Percentiles rank a stretch among this genome's conserved stretches.
phyloP scores from a whole-genome alignment of 2,113 vertebrate genomes.

The Spea multiplicata region DNA sequence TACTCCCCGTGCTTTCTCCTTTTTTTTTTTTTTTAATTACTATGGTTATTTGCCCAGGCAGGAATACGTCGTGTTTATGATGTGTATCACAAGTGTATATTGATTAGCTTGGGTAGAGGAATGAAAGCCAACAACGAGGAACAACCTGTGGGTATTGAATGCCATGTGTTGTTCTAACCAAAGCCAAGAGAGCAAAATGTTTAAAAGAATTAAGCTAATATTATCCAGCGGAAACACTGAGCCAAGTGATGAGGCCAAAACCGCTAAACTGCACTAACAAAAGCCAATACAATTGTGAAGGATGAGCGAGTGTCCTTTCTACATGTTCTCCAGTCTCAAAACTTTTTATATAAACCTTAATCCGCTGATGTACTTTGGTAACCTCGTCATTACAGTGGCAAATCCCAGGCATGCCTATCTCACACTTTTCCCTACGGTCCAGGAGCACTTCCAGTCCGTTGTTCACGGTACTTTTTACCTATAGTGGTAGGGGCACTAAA shows the following conservation, averaged over 20 bases:
- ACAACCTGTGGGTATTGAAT: conserved; percentile 12
- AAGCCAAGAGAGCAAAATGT: conserved; percentile 19
- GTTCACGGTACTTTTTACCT: too few species aligned
- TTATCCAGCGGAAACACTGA: conserved; percentile 1
- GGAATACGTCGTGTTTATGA: conserved; percentile 38
- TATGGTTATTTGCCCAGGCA: conserved; percentile 31
- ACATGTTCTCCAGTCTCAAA: too few species aligned
- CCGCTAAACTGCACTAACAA: background rate
- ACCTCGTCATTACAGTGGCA: too few species aligned
- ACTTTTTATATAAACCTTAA: too few species aligned
- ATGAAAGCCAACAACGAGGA: conserved; percentile 23
- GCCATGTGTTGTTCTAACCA: conserved; percentile 31
- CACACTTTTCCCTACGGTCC: too few species aligned
- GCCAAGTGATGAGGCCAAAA: background rate
- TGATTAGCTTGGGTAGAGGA: conserved; percentile 26
- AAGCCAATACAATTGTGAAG: background rate
- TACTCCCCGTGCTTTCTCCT: conserved; percentile 6
- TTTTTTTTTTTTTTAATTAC: conserved; percentile 18
- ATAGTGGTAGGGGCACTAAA: too few species aligned
- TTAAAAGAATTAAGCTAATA: conserved; percentile 22
- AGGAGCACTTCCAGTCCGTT: too few species aligned
- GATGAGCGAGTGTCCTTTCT: background rate
- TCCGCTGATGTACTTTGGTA: too few species aligned
- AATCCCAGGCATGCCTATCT: too few species aligned
- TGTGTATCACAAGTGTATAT: conserved; percentile 40